Evolutionary conservation across 2,113 vertebrate genomes (phyloP), one percentile per base, ranked within the genome.

Genomic region (Parus major): DNA sequence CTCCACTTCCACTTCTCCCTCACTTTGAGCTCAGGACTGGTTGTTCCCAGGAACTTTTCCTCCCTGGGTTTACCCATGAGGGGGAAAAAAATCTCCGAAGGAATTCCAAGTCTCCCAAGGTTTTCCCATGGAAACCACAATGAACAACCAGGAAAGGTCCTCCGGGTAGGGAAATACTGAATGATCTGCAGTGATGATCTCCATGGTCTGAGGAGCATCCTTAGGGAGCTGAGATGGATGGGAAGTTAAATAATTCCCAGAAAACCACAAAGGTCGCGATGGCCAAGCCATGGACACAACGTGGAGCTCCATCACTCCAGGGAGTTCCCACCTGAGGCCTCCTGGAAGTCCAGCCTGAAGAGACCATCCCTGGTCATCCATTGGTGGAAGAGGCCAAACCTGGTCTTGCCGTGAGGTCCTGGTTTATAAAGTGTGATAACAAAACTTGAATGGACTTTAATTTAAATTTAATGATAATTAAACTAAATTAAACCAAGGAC

Each of bases 391-490:
- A 56, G 24, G 4, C 22, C 52, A 66, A 70, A 31, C 17, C 27
- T 19, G 52, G 9, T 44, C 35, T 68, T 23, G 53, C 63, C 10
- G 5, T 1, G 1, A 44, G 10, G 15, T 8, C 21, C 50, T 9
- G 19, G 7, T 36, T 61, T 36, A 20, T 2, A 3, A 16, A 14
- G 11, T 2, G 17, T 4, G 23, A 6, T 19, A 16, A 9, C 17
- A n/a, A 79, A 76, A 11, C 10, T 2, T 9, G 7, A 5, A 28
- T 81, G 15, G 57, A 0, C 2, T 2, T 9, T 8, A 5, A 42
- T n/a, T 64, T 52, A 41, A 23, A 49, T 60, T 61, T 33, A 50
- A 77, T 4, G 23, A 5, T 19, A 16, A 9, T 17, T 46, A 71
- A 76, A 11, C 11, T 4, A 0, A 42, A 42, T 42, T 42, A n/a